These are phyloP conservation scores for Phycodurus eques DNA, from an alignment of 2,113 vertebrate genomes.

Conservation along the genomic window DNA sequence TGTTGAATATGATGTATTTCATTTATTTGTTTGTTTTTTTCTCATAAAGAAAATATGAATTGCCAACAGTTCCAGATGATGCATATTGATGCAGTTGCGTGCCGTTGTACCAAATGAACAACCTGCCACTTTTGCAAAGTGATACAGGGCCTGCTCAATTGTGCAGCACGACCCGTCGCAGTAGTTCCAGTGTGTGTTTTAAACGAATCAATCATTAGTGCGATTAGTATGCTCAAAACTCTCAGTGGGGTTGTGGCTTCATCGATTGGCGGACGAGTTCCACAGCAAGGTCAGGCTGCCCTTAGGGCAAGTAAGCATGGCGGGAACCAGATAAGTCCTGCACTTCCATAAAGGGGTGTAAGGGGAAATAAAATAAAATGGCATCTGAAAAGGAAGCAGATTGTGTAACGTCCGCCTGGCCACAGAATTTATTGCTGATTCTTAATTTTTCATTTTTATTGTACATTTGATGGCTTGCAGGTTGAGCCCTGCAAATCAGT, in stretches of 20 bases:
- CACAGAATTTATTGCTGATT: background rate
- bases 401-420: background rate
- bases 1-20: too few relatives aligned
- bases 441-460: constrained; percentile 66
- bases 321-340: constrained; percentile 18
- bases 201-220: constrained; percentile 63
- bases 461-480: constrained; percentile 81
- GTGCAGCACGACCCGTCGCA: background rate
- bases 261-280: constrained; percentile 60
- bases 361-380: background rate
- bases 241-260: constrained; percentile 41
- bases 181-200: constrained; percentile 42
- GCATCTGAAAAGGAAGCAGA: constrained; percentile 1
- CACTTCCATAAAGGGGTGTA: constrained; percentile 1
- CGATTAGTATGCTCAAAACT: constrained; percentile 63
- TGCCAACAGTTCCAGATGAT: too few relatives aligned
- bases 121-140: too few relatives aligned
- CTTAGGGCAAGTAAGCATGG: constrained; percentile 15
- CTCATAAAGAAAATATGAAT: too few relatives aligned
- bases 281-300: constrained; percentile 52
- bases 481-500: background rate
- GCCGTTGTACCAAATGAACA: too few relatives aligned
- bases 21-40: too few relatives aligned
- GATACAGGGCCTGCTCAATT: background rate
- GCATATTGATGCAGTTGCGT: too few relatives aligned